Conservation (phyloP, 2,888 invertebrate species). For the Ochropleura plecta region DNA sequence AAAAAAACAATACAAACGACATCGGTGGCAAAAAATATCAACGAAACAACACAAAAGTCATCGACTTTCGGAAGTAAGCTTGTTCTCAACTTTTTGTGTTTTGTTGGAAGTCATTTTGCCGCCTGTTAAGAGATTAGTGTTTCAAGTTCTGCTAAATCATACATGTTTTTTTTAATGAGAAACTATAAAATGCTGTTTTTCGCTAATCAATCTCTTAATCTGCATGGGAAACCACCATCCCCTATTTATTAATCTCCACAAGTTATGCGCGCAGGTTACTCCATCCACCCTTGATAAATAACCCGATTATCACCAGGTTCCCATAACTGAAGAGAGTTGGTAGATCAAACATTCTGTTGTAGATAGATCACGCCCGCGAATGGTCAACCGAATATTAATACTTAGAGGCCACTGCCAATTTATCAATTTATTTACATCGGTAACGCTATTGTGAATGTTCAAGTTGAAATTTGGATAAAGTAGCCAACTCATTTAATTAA, state of each 20-base stretch:
- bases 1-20: too few relatives aligned
- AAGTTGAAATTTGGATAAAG: neutral
- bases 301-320: conserved; percentile 14
- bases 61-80: too few relatives aligned
- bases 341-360: conserved; percentile 44
- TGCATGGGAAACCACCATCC: conserved; percentile 23
- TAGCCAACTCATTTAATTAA: too few relatives aligned
- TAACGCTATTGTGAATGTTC: neutral
- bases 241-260: conserved; percentile 37
- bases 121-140: too few relatives aligned
- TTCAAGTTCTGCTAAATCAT: too few relatives aligned
- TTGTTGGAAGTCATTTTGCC: too few relatives aligned
- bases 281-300: conserved; percentile 26
- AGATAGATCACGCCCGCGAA: conserved; percentile 55
- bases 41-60: too few relatives aligned
- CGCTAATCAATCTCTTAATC: neutral
- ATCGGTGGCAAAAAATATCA: too few relatives aligned
- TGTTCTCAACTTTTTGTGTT: too few relatives aligned
- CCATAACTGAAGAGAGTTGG: conserved; percentile 26
- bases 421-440: neutral
- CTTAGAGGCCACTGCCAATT: neutral
- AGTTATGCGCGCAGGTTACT: conserved; percentile 52
- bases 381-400: conserved; percentile 1
- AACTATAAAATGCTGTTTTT: neutral
- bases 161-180: too few relatives aligned